These are phyloP conservation scores for Sinocyclocheilus rhinocerous DNA, from an alignment of 2,113 vertebrate species.

Conservation along the genomic window DNA sequence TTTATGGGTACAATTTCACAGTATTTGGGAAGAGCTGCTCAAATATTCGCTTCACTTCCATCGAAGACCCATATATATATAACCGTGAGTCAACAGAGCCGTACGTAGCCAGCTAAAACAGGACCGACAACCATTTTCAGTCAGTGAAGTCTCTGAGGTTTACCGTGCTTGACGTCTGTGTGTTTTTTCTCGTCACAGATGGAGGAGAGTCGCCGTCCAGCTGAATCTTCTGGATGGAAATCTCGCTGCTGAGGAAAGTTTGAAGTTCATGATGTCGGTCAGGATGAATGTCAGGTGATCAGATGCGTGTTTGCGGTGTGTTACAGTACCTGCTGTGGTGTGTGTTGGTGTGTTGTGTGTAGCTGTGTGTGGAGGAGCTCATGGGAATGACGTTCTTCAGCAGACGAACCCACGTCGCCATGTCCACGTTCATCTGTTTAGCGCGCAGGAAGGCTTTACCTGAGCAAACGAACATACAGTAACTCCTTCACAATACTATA, in stretches of 20 bases:
- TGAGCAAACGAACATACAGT: constrained; percentile 52
- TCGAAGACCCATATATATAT: too few relatives aligned
- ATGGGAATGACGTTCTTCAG: constrained; percentile 83
- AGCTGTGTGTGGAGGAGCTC: constrained; percentile 68
- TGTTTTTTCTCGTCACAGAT: constrained; percentile 65
- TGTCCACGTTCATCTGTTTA: constrained; percentile 88
- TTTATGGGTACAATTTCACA: too few relatives aligned
- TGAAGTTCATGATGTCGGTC: neutral
- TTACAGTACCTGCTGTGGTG: constrained; percentile 46
- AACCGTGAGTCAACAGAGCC: too few relatives aligned
- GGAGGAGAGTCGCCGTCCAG: constrained; percentile 70
- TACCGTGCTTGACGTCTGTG: constrained; percentile 65
- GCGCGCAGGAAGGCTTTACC: constrained; percentile 85
- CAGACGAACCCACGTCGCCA: constrained; percentile 86
- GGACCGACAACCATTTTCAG: too few relatives aligned
- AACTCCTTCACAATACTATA: neutral
- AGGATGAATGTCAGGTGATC: neutral
- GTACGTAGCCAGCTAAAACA: too few relatives aligned
- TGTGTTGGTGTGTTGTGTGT: constrained; percentile 65
- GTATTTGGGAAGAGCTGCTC: too few relatives aligned
- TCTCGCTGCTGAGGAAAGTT: constrained; percentile 67
- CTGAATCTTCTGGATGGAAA: constrained; percentile 82
- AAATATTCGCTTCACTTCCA: too few relatives aligned
- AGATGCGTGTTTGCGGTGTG: constrained; percentile 30
- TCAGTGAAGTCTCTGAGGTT: constrained; percentile 45